These are phyloP conservation scores for Mus spretus DNA, from an alignment of 2,797 vertebrate genomes.

Conservation along the genomic window DNA sequence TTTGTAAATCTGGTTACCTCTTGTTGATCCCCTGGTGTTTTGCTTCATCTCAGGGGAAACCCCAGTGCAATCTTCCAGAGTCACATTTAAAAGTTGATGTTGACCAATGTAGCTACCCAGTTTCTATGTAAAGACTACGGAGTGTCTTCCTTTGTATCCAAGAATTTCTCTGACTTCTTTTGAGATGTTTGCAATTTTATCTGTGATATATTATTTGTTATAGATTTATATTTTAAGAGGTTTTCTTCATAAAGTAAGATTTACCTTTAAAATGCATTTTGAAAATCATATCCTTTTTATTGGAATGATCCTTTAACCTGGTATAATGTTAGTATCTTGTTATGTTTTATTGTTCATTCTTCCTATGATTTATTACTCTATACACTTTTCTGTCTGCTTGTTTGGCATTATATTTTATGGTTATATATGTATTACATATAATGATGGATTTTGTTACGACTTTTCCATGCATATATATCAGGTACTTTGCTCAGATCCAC, in stretches of 20 bases:
- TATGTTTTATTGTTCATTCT: background rate
- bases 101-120: background rate
- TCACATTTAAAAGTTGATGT: conserved; percentile 6
- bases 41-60: background rate
- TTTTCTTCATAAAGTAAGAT: background rate
- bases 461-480: background rate
- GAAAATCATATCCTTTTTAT: background rate
- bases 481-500: background rate
- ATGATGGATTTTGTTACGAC: background rate
- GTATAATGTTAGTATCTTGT: background rate
- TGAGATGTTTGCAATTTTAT: background rate
- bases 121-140: background rate
- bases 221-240: background rate
- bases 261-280: conserved; percentile 25
- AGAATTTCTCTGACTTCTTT: background rate
- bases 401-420: background rate
- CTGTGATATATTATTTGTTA: background rate
- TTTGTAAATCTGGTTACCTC: background rate
- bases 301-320: background rate
- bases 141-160: background rate
- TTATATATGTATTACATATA: background rate
- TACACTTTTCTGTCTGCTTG: background rate
- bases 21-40: background rate
- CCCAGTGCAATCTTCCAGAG: background rate
- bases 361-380: background rate